Base-by-base conservation (phyloP, 1,140 invertebrate species). In the Drosophila orosa region DNA sequence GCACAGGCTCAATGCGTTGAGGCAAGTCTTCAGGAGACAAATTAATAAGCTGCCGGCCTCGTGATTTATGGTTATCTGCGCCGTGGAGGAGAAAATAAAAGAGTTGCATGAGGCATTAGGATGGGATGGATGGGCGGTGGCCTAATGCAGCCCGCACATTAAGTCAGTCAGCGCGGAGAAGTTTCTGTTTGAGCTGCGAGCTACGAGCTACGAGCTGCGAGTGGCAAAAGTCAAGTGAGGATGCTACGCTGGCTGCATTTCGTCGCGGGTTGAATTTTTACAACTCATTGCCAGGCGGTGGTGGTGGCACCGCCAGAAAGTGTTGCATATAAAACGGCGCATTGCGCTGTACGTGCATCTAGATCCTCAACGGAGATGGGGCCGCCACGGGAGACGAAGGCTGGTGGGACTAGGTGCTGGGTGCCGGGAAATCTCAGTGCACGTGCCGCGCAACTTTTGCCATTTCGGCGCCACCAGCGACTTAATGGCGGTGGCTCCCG, bases 41-140 rank as follows among this genome's bases (percentile, higher is more conserved):
- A 95, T 92, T 91, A 97, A 96, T 92, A 86, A 90, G 74, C 96
- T 95, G 65, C 94, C 95, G 15, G 94, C 94, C 52, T 93, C 93
- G 12, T 94, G 90, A 78, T 97, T 96, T 67, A 97, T 92, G 5
- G 95, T 96, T 44, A 94, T 94, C 94, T 95, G 91, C 24, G 61
- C 90, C 24, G 61, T 24, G 45, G 6, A 35, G 31, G 42, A 27
- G 17, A 47, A n/a, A 37, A 40, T 25, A 55, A 66, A 61, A 58
- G 31, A 79, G 44, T 56, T 73, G 35, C 33, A 55, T 42, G 6
- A 9, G 27, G 48, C 27, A 52, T 33, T 35, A 35, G 50, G 5
- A 10, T 24, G 19, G 50, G 5, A 10, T 24, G 19, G n/a, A 33
- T 17, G n/a, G 13, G 6, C 12, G 13, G 33, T 17, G 22, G 37